Evolutionary conservation across 1,140 invertebrate genomes (phyloP).

Genomic region (Argopecten irradians): DNA sequence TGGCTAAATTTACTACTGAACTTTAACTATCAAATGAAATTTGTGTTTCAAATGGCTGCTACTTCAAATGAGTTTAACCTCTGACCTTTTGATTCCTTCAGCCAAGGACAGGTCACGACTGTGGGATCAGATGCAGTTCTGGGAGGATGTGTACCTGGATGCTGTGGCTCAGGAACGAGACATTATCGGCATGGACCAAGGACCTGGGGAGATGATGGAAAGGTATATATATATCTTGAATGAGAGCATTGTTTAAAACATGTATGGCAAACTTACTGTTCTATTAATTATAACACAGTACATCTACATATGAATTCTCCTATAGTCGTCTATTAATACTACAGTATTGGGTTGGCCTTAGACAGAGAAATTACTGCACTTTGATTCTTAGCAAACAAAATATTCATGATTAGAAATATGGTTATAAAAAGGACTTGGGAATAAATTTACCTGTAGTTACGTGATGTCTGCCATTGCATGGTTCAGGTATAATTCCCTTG

Average conservation of each 20-base stretch:
- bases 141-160: conserved; percentile 99
- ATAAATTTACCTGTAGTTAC: too few species aligned
- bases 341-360: too few species aligned
- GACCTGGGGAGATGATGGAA: conserved; percentile 99
- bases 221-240: too few species aligned
- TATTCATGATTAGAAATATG: too few species aligned
- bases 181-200: conserved; percentile 99
- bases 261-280: too few species aligned
- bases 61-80: neutral
- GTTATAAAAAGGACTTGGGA: too few species aligned
- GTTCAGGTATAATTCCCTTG: conserved; percentile 90
- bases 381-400: too few species aligned
- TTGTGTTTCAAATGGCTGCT: neutral
- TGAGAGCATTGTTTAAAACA: too few species aligned
- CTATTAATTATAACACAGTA: too few species aligned
- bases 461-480: neutral
- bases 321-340: too few species aligned
- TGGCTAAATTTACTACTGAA: conserved; percentile 23
- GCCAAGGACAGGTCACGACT: conserved; percentile 88
- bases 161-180: conserved; percentile 99
- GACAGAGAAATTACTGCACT: too few species aligned
- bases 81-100: conserved; percentile 58
- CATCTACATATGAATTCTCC: too few species aligned
- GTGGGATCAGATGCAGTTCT: conserved; percentile 99
- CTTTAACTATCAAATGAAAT: neutral